Evolutionary conservation across 35 echinoderm and acorn worm genomes (phyloP).

Genomic region (Antedon bifida): DNA sequence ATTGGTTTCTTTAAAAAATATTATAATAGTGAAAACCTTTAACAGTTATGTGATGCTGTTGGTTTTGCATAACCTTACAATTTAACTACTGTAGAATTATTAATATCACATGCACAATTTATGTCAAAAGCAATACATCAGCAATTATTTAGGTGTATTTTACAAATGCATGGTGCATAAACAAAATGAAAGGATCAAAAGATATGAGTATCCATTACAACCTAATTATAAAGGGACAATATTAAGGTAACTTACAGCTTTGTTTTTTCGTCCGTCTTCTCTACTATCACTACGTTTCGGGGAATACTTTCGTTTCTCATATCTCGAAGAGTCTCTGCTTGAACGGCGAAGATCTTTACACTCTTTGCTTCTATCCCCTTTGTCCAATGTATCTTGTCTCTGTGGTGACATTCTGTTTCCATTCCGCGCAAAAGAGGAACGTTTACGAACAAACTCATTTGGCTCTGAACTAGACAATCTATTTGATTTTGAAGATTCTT

Average conservation of each 20-base stretch:
- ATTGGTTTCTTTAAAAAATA: too few species aligned
- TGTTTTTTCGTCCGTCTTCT: not conserved
- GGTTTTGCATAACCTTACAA: too few species aligned
- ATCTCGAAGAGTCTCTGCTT: not conserved
- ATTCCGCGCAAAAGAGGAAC: not conserved
- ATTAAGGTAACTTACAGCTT: not conserved
- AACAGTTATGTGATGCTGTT: too few species aligned
- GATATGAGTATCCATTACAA: not conserved
- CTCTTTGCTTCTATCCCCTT: not conserved
- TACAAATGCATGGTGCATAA: too few species aligned
- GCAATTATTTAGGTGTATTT: too few species aligned
- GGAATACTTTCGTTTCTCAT: too few species aligned
- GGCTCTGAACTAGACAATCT: not conserved
- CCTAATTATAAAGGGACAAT: not conserved
- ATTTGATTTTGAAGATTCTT: not conserved
- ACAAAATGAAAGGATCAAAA: too few species aligned
- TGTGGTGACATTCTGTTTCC: not conserved
- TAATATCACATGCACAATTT: too few species aligned
- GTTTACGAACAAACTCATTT: not conserved
- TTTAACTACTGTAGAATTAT: too few species aligned
- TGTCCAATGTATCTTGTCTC: not conserved
- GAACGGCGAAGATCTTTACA: not conserved
- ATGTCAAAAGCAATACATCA: too few species aligned
- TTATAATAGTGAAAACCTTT: too few species aligned
- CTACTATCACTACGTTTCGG: not conserved